Percentiles rank a stretch among this genome's conserved stretches.
Conservation (phyloP, 2,113 vertebrate species). For the Eublepharis macularius region DNA sequence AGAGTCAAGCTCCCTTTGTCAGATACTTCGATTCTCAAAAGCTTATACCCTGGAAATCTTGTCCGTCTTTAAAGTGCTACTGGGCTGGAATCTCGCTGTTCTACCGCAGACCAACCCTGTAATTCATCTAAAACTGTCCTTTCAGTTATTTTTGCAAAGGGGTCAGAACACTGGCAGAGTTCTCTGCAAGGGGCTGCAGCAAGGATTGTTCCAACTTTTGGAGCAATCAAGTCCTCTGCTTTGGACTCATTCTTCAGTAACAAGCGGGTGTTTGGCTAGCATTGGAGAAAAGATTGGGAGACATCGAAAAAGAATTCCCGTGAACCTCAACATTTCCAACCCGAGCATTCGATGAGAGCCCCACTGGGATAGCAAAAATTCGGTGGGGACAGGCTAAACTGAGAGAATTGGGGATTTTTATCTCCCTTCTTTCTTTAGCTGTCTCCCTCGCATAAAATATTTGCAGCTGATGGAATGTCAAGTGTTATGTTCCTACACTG, state of each 20-base stretch:
- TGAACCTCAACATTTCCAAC: neutral
- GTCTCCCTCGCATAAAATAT: slow-evolving; percentile 15
- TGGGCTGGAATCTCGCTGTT: too few species aligned
- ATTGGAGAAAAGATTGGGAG: neutral
- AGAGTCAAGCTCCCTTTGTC: too few species aligned
- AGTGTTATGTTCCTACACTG: neutral
- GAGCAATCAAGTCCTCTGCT: neutral
- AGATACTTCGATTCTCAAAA: too few species aligned
- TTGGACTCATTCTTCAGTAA: too few species aligned
- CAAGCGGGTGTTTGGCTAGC: neutral
- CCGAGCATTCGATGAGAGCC: neutral
- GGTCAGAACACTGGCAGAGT: too few species aligned
- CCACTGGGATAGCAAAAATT: neutral
- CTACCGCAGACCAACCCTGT: too few species aligned
- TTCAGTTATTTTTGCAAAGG: too few species aligned
- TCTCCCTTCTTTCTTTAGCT: neutral
- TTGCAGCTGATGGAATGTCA: slow-evolving; percentile 8
- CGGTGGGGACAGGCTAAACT: neutral
- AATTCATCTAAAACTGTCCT: too few species aligned
- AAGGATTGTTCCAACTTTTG: too few species aligned
- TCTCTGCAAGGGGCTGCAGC: too few species aligned
- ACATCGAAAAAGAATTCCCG: neutral
- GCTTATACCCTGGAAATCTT: too few species aligned
- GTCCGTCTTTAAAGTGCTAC: too few species aligned
- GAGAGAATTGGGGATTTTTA: neutral